A percentile compares a stretch with the other conserved stretches of the same genome.
These are phyloP conservation scores for Zeus faber DNA, from an alignment of 2,113 vertebrate genomes.

Conservation along the genomic window DNA sequence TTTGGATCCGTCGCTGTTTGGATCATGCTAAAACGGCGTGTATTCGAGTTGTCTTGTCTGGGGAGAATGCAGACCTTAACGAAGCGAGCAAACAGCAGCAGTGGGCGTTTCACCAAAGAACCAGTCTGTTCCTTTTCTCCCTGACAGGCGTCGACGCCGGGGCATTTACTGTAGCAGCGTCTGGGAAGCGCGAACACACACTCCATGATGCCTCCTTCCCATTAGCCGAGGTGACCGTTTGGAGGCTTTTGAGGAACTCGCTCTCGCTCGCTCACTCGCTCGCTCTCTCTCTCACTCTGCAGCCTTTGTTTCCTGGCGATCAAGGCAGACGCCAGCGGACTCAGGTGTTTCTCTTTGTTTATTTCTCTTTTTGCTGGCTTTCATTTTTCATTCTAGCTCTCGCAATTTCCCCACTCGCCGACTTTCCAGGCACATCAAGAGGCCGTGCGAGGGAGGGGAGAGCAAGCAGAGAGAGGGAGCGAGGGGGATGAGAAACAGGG, in stretches of 20 bases:
- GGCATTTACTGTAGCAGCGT: conserved; percentile 16
- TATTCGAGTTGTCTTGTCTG: too few species aligned
- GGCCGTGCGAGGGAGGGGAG: conserved; percentile 1
- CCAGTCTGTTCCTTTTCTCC: too few species aligned
- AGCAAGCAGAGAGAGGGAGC: not conserved
- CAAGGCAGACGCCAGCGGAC: conserved; percentile 17
- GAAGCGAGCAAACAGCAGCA: too few species aligned
- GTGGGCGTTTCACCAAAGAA: too few species aligned
- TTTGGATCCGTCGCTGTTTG: too few species aligned
- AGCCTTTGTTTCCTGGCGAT: conserved; percentile 16
- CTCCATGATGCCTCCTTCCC: conserved; percentile 20
- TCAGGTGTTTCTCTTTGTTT: not conserved
- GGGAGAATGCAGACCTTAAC: conserved; percentile 7
- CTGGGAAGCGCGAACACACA: conserved; percentile 26
- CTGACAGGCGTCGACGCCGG: too few species aligned
- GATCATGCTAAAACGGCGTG: too few species aligned
- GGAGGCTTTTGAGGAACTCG: conserved; percentile 20
- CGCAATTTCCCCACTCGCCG: conserved; percentile 21
- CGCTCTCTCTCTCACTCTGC: too few species aligned
- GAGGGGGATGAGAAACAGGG: conserved; percentile 16
- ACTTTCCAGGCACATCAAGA: conserved; percentile 43
- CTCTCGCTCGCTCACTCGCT: too few species aligned
- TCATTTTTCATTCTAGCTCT: conserved; percentile 23
- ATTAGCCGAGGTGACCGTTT: conserved; percentile 27
- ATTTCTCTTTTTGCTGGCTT: conserved; percentile 19